Base-by-base conservation (phyloP, 2,797 vertebrate species). In the Lacerta agilis region DNA sequence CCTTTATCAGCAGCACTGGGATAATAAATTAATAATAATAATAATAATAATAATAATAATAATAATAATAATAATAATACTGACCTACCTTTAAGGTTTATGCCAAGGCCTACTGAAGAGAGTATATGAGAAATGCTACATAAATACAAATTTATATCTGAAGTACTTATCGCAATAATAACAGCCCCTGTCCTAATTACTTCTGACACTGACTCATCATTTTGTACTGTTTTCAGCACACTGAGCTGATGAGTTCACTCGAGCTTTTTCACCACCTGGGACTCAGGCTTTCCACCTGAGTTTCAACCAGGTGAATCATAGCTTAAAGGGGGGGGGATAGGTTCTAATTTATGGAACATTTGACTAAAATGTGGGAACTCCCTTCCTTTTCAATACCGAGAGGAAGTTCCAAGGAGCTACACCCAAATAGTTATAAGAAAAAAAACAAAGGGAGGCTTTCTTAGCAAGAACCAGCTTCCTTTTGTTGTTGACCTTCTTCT, bases 271-370 rank as follows among this genome's bases (percentile, higher is more conserved):
- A 88, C 85, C 89, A 90, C 88, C 82, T 83, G 76, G 43, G 64
- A 82, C 43, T 94, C 78, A 66, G 86, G 89, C 78, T 92, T 90
- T 92, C 92, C 78, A 91, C 87, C 87, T 89, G 88, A 90, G 90
- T 91, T 18, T 92, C 87, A 88, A 89, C 87, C 88, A 94, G 89
- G 82, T 92, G 90, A 95, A 83, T 94, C 92, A 93, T 79, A 87
- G 72, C 89, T 79, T 27, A 86, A 87, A 73, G 78, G 58, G 15
- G 58, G 15, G 41, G 10, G 49, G 61, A 49, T 86, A 91, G 83
- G 85, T 87, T 93, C 38, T 36, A 79, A 58, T 84, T 94, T 87
- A 90, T 87, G 92, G 92, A 94, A 93, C 3, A 58, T 85, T 87
- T 93, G 77, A 88, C 86, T 89, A 92, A 92, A 82, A 92, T 79